phyloP scores from a whole-genome alignment of 2,888 invertebrate genomes.

The Bugula neritina region DNA sequence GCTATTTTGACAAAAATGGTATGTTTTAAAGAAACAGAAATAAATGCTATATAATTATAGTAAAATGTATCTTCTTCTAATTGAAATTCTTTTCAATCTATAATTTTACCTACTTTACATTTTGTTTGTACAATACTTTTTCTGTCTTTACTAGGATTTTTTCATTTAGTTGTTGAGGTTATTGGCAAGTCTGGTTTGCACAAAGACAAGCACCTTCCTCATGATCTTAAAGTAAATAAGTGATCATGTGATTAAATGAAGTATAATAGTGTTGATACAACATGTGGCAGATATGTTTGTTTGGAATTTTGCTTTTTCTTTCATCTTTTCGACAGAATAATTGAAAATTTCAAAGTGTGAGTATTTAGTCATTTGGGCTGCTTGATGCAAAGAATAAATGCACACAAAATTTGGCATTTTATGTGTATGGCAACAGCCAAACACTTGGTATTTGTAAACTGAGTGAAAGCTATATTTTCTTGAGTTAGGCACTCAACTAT shows the following conservation, averaged over 20 bases:
- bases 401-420: conserved; percentile 20
- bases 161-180: no score
- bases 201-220: conserved; percentile 4
- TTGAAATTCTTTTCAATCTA: no score
- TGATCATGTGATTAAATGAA: conserved; percentile 22
- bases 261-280: conserved; percentile 26
- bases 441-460: no score
- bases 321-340: conserved; percentile 23
- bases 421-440: not conserved
- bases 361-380: not conserved
- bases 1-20: not conserved
- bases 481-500: no score
- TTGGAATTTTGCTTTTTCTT: conserved; percentile 21
- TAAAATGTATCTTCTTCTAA: no score
- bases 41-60: no score
- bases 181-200: conserved; percentile 17
- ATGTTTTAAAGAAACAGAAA: not conserved
- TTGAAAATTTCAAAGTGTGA: conserved; percentile 16
- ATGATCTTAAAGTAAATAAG: conserved; percentile 23
- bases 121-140: no score
- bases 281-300: conserved; percentile 24
- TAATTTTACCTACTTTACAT: no score
- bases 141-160: no score
- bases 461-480: no score
- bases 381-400: conserved; percentile 22